phyloP scores from a whole-genome alignment of 2,113 vertebrate species.

The Aegypius monachus region DNA sequence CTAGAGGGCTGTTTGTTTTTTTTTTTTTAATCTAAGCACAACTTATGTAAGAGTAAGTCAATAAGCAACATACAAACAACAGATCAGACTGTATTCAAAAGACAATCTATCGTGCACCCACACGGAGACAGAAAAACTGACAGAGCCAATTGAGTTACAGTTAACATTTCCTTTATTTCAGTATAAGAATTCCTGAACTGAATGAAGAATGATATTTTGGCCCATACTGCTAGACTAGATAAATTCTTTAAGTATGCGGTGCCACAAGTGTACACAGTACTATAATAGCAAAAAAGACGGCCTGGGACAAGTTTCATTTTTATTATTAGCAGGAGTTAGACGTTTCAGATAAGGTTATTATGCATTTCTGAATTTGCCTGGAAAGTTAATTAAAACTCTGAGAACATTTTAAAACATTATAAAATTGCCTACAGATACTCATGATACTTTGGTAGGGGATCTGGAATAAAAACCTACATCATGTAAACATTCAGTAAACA shows the following conservation, averaged over 20 bases:
- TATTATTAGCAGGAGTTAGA: slow-evolving; percentile 64
- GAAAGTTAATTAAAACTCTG: slow-evolving; percentile 47
- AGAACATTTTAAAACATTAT: slow-evolving; percentile 57
- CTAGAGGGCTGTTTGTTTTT: not conserved
- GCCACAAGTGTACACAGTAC: slow-evolving; percentile 64
- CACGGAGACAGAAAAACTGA: slow-evolving; percentile 69
- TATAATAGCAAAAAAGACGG: slow-evolving; percentile 56
- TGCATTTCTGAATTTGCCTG: slow-evolving; percentile 60
- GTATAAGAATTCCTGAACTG: slow-evolving; percentile 63
- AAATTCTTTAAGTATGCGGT: slow-evolving; percentile 53
- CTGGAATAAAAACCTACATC: slow-evolving; percentile 49
- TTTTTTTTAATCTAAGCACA: not conserved
- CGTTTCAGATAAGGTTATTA: slow-evolving; percentile 52
- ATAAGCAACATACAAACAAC: not conserved
- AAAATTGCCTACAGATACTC: slow-evolving; percentile 43
- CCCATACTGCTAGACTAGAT: slow-evolving; percentile 52
- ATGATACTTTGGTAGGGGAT: slow-evolving; percentile 14
- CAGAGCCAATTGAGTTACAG: slow-evolving; percentile 67
- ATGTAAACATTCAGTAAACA: slow-evolving; percentile 56
- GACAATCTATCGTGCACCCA: slow-evolving; percentile 54
- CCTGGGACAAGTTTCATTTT: slow-evolving; percentile 63
- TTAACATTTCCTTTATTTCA: slow-evolving; percentile 70
- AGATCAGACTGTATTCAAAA: slow-evolving; percentile 35
- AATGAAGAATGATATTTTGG: slow-evolving; percentile 55
- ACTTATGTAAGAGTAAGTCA: not conserved